A percentile compares a stretch with the other conserved stretches of the same genome.
phyloP scores from a whole-genome alignment of 2,113 vertebrate species.

The Paramormyrops kingsleyae region DNA sequence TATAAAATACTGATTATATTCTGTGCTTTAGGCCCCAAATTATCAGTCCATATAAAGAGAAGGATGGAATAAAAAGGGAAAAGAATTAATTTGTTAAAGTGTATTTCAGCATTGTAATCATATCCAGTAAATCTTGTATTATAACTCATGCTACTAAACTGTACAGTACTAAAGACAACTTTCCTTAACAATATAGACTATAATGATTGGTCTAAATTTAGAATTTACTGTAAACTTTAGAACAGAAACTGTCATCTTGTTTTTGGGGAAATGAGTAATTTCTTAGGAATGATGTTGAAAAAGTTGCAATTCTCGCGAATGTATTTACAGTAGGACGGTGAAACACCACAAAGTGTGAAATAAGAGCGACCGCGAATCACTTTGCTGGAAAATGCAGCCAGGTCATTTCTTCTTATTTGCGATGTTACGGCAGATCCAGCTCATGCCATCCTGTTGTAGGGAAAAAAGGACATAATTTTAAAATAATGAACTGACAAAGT shows the following conservation, averaged over 20 bases:
- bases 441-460: conserved; percentile 64
- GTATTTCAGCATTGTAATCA: neutral
- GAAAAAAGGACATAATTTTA: neutral
- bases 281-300: neutral
- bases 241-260: neutral
- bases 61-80: neutral
- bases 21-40: neutral
- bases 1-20: neutral
- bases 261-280: neutral
- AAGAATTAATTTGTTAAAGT: neutral
- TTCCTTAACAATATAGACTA: neutral
- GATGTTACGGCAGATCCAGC: conserved; percentile 65
- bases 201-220: neutral
- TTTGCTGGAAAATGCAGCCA: neutral
- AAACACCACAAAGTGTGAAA: neutral
- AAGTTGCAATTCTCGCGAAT: neutral
- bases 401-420: conserved; percentile 51
- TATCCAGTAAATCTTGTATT: neutral
- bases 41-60: neutral
- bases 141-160: neutral
- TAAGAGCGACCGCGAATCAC: no score
- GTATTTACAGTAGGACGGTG: neutral
- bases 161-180: neutral
- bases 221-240: neutral
- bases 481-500: neutral